phyloP scores from a whole-genome alignment of 2,888 invertebrate genomes.

The Pammene aurita region DNA sequence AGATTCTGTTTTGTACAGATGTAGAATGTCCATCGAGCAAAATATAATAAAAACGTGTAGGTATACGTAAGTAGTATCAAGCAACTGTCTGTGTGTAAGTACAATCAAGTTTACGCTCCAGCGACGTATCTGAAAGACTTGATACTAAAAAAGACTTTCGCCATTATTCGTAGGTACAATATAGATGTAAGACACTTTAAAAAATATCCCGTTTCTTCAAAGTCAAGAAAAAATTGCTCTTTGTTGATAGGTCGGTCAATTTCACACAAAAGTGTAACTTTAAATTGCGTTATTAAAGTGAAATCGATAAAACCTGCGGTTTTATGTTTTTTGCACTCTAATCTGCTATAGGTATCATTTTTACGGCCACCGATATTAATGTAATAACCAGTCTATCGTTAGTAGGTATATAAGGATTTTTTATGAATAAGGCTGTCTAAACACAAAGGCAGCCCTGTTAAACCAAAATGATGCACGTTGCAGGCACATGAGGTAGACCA shows the following conservation, averaged over 20 bases:
- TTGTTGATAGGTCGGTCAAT: slow-evolving; percentile 4
- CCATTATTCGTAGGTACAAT: slow-evolving; percentile 4
- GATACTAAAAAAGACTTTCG: slow-evolving; percentile 31
- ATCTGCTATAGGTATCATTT: too few species aligned
- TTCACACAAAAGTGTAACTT: slow-evolving; percentile 3
- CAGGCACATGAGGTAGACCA: too few species aligned
- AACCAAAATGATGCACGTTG: too few species aligned
- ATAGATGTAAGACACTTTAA: not conserved
- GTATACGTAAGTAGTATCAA: not conserved
- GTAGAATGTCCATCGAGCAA: too few species aligned
- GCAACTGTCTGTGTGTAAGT: not conserved
- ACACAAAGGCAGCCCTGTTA: too few species aligned
- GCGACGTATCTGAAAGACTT: slow-evolving; percentile 40
- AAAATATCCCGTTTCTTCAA: not conserved
- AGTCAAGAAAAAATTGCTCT: not conserved
- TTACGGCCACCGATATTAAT: too few species aligned
- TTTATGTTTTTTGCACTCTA: too few species aligned
- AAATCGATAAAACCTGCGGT: not conserved
- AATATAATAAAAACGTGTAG: too few species aligned
- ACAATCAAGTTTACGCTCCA: slow-evolving; percentile 50
- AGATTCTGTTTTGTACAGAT: not conserved
- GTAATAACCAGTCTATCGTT: too few species aligned
- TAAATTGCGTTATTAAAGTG: not conserved
- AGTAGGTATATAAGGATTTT: too few species aligned
- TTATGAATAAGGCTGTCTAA: too few species aligned